These are phyloP conservation scores for Eulemur rufifrons DNA, from an alignment of 2,113 vertebrate species.

Conservation along the genomic window DNA sequence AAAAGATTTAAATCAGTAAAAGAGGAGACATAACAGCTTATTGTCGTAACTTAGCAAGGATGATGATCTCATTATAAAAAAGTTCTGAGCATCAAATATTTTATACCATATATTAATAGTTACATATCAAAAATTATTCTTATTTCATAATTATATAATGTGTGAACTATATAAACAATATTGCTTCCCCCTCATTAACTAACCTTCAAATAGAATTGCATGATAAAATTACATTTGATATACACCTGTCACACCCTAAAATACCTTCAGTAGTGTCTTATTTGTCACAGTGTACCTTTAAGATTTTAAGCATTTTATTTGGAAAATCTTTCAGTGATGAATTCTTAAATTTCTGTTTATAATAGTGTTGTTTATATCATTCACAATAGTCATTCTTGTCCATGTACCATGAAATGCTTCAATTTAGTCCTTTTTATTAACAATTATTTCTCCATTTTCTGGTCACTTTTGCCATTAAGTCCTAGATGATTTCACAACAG, in stretches of 20 bases:
- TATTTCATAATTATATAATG: background rate
- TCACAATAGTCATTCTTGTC: background rate
- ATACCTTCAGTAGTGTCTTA: background rate
- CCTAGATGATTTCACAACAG: slow-evolving; percentile 25
- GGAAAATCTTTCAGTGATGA: background rate
- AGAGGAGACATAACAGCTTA: background rate
- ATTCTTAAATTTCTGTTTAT: background rate
- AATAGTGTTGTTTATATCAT: background rate
- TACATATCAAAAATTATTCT: background rate
- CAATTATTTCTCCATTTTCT: slow-evolving; percentile 5
- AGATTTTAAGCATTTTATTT: background rate
- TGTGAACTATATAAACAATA: background rate
- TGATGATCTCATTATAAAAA: background rate
- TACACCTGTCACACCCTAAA: background rate
- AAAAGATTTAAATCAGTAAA: background rate
- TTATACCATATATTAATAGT: background rate
- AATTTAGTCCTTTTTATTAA: background rate
- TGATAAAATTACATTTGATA: background rate
- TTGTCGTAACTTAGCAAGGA: background rate
- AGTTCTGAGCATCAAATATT: background rate
- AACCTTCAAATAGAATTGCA: background rate
- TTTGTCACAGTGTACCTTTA: background rate
- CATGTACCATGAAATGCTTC: slow-evolving; percentile 1
- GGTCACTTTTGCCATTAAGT: slow-evolving; percentile 37
- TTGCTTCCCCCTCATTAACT: background rate